Evolutionary conservation across 1,140 invertebrate genomes (phyloP), one percentile per base, ranked within the genome.

Genomic region (Frieseomelitta varia): DNA sequence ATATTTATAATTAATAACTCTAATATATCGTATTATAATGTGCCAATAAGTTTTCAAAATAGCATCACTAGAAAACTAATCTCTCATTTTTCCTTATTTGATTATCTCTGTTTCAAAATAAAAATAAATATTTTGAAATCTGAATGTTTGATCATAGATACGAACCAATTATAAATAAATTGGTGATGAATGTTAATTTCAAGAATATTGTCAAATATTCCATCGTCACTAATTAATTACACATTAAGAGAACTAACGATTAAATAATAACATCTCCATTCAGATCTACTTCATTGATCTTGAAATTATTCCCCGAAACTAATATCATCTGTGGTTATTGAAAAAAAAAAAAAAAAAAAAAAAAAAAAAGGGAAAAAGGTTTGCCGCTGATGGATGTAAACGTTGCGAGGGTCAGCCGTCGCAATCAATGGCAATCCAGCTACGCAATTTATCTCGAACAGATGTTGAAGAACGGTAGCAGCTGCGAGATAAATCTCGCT

Each of bases 391-490:
- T 88, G 77, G 74, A 71, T 0, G 79, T 92, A 0, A 82, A 90
- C 27, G 73, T 92, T 39, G 79, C 80, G 12, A 85, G 73, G 10
- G 79, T 78, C 24, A 90, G 80, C 34, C 55, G 58, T 2, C 79
- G 69, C 2, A n/a, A 12, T 0, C 17, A 4, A 3, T 30, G 10
- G 14, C 87, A 79, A 71, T 58, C 78, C 39, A 81, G 67, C 53
- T 85, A 63, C n/a, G 71, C 95, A 0, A 93, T 97, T 0, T 94
- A 95, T 61, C 92, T 97, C 1, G 95, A 96, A 27, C 95, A 95
- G 79, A 92, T 95, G n/a, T 82, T 96, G 2, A 95, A 95, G 51
- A 72, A 91, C 30, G 95, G 95, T 0, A 93, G 94, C 0, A 92
- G 92, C 30, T 96, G 95, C 19, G 89, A 95, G 78, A 86, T 97